A percentile compares a stretch with the other conserved stretches of the same genome.
Evolutionary conservation across 2,888 invertebrate species (phyloP).

Genomic region (Syritta pipiens): DNA sequence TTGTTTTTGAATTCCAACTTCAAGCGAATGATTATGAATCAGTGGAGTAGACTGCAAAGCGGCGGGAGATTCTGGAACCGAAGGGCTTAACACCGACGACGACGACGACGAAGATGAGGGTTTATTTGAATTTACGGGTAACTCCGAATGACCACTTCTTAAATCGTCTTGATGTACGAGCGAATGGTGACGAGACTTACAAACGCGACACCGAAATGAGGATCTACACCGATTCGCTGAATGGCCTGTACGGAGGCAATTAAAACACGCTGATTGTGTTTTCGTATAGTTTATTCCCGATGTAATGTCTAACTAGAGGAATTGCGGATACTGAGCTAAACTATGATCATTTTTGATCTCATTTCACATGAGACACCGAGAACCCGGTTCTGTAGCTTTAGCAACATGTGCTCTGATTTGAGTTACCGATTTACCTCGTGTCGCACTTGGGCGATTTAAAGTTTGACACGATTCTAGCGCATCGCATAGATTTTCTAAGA

Average conservation of each 20-base stretch:
- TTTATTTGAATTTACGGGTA: too few species aligned
- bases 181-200: background rate
- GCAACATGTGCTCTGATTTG: background rate
- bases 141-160: background rate
- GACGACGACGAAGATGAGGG: background rate
- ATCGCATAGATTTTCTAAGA: conserved; percentile 16
- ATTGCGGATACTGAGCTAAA: background rate
- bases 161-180: background rate
- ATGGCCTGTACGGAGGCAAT: conserved; percentile 1
- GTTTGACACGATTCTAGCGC: conserved; percentile 3
- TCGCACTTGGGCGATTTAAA: background rate
- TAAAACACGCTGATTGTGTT: background rate
- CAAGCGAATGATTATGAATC: background rate
- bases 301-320: background rate
- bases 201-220: background rate
- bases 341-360: background rate
- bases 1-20: background rate
- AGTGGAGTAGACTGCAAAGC: background rate
- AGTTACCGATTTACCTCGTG: background rate
- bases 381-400: background rate
- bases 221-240: background rate
- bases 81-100: background rate
- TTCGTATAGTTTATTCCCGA: background rate
- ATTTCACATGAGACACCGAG: background rate
- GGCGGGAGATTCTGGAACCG: background rate